Evolutionary conservation across 2,888 invertebrate genomes (phyloP), one percentile per base, ranked within the genome.

Genomic region (Zaprionus lineosus): DNA sequence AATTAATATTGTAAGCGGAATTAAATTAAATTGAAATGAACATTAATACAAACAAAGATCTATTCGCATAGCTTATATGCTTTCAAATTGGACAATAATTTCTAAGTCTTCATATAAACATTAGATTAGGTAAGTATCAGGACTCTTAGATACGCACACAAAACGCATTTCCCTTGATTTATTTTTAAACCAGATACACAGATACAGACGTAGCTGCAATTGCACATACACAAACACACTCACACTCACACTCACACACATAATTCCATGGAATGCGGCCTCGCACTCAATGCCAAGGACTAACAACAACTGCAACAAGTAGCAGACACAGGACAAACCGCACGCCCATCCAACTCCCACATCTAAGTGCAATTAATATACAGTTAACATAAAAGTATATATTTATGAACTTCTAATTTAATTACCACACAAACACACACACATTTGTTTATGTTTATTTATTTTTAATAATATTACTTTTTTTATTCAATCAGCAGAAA

Each of bases 271-370:
- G 33, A 36, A 15, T 11, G 15, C 52, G 53, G 26, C 46, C 47
- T 43, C 56, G 48, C 24, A 12, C 40, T 46, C 64, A 60, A 59
- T 63, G 58, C 33, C 63, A 68, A 57, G 43, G 57, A 26, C 29
- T 31, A 46, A 37, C 31, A 37, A 41, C 41, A 68, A 47, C 69
- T 28, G 67, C 67, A 68, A 68, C 67, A 68, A 68, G 67, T 68
- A 53, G 67, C 41, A 40, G 24, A 21, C 37, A 37, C 36, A 37
- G 14, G 9, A 11, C 36, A 18, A 26, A 36, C 18, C 14, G 4
- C 16, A 26, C 26, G 31, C 26, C 14, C 21, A 6, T 3, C 1
- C 5, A n/a, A 1, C 4, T 3, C 4, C 8, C 24, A 8, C 8
- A 24, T 24, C n/a, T 24, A 24, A 24, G 3, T 19, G 19, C 19